Evolutionary conservation across 2,113 vertebrate genomes (phyloP).

Genomic region (Edolisoma coerulescens): DNA sequence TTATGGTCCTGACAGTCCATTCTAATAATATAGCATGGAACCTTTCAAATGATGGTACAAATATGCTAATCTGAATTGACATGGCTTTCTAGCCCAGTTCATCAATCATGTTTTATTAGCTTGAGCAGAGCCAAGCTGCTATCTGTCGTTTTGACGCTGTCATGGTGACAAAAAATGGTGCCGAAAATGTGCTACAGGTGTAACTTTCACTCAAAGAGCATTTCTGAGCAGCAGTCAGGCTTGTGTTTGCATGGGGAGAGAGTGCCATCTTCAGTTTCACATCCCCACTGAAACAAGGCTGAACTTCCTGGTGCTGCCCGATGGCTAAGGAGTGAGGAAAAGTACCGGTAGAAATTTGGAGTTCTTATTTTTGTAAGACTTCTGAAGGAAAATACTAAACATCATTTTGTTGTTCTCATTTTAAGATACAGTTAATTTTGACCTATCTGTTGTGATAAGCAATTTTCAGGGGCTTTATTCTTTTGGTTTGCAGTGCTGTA

Average conservation of each 20-base stretch:
- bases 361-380: background rate
- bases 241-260: slow-evolving; percentile 62
- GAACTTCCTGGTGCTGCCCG: background rate
- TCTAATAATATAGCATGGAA: slow-evolving; percentile 79
- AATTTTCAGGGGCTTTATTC: background rate
- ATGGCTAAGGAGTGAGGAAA: background rate
- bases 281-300: background rate
- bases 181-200: slow-evolving; percentile 66
- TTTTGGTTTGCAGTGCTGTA: background rate
- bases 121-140: slow-evolving; percentile 56
- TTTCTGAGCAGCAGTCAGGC: slow-evolving; percentile 13
- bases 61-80: slow-evolving; percentile 79
- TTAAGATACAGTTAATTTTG: background rate
- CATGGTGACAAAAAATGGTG: slow-evolving; percentile 64
- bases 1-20: slow-evolving; percentile 43
- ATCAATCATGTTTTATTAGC: slow-evolving; percentile 78
- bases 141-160: slow-evolving; percentile 54
- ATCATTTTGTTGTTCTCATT: background rate
- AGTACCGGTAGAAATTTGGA: background rate
- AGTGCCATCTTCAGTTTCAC: slow-evolving; percentile 82
- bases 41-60: slow-evolving; percentile 71
- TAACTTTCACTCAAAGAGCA: slow-evolving; percentile 60
- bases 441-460: background rate
- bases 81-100: slow-evolving; percentile 65
- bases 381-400: background rate